Conservation (phyloP, 1,140 invertebrate species). For the Caenorhabditis briggsae region DNA sequence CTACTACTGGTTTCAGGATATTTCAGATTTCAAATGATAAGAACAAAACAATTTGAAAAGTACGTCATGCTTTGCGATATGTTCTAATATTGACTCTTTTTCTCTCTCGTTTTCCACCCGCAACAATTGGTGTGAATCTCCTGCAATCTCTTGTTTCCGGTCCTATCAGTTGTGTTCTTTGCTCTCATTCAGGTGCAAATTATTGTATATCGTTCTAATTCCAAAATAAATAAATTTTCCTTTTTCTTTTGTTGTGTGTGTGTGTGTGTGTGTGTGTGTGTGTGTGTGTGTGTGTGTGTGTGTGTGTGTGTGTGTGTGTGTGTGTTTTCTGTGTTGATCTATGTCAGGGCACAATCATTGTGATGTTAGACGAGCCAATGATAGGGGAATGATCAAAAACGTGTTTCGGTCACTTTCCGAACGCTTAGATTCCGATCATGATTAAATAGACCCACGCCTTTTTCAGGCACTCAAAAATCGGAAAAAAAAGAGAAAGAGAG, state of each 20-base stretch:
- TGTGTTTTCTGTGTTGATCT: not conserved
- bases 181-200: constrained; percentile 26
- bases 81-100: constrained; percentile 29
- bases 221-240: not conserved
- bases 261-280: not conserved
- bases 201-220: not conserved
- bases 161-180: constrained; percentile 33
- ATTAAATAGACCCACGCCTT: constrained; percentile 12
- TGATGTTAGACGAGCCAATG: not conserved
- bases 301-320: not conserved
- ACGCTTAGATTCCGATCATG: constrained; percentile 7
- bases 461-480: not conserved
- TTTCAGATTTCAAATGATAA: constrained; percentile 38
- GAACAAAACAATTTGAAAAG: constrained; percentile 16
- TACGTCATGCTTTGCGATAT: constrained; percentile 46
- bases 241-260: not conserved
- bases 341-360: not conserved
- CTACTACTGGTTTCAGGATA: not conserved
- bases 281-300: not conserved
- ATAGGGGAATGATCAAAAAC: constrained; percentile 6
- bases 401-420: constrained; percentile 41
- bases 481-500: not conserved
- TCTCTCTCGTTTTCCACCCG: not conserved
- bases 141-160: constrained; percentile 5
- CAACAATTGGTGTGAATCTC: constrained; percentile 48